A percentile compares a stretch with the other conserved stretches of the same genome.
Conservation (phyloP, 2,888 invertebrate genomes). For the Brenthis ino region DNA sequence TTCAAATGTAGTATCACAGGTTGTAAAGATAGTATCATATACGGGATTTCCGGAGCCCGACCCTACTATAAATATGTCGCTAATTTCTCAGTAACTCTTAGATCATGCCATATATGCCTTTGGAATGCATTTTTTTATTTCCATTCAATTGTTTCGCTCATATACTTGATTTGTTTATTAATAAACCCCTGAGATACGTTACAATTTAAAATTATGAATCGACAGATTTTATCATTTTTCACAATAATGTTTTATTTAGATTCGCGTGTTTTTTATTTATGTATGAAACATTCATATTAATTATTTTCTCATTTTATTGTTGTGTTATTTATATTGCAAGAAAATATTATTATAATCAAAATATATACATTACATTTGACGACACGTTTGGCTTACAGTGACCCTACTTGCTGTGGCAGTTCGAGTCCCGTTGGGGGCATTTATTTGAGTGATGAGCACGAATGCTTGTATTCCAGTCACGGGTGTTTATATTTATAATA, state of each 20-base stretch:
- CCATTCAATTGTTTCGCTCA: constrained; percentile 34
- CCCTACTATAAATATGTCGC: constrained; percentile 53
- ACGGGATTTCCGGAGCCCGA: constrained; percentile 77
- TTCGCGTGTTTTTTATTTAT: constrained; percentile 3
- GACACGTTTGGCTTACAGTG: too few species aligned
- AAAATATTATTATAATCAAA: too few species aligned
- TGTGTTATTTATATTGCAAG: too few species aligned
- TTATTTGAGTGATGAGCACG: too few species aligned
- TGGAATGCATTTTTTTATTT: constrained; percentile 40
- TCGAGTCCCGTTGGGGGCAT: too few species aligned
- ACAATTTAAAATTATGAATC: constrained; percentile 30
- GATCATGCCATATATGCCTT: constrained; percentile 39
- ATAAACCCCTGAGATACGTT: constrained; percentile 22
- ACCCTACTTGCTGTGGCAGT: too few species aligned
- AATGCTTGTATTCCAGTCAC: too few species aligned
- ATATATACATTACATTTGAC: too few species aligned
- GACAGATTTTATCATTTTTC: constrained; percentile 14
- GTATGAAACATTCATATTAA: background rate
- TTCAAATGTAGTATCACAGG: constrained; percentile 73
- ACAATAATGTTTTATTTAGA: constrained; percentile 8
- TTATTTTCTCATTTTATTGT: too few species aligned
- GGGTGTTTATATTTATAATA: too few species aligned
- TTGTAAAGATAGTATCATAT: constrained; percentile 70
- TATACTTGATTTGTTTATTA: constrained; percentile 32
- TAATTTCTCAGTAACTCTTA: constrained; percentile 62